Evolutionary conservation across 2,797 vertebrate genomes (phyloP).

Genomic region (Artibeus lituratus): DNA sequence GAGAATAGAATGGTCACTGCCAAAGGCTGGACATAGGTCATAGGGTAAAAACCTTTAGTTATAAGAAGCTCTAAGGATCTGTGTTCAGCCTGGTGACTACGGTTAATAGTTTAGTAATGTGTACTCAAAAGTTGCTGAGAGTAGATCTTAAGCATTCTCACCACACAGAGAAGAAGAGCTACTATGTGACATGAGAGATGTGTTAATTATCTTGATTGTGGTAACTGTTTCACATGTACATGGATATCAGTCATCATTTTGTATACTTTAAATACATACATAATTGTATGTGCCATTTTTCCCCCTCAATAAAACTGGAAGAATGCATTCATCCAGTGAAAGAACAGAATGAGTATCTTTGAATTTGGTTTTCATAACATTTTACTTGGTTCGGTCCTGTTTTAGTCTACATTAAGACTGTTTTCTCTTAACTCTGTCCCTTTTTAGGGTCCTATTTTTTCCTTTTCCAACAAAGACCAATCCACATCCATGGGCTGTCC

Average conservation of each 20-base stretch:
- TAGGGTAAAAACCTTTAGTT: neutral
- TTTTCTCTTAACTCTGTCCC: neutral
- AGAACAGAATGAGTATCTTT: neutral
- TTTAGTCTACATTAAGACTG: neutral
- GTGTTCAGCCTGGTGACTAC: neutral
- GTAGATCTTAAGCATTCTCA: neutral
- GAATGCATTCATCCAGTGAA: neutral
- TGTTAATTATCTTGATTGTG: neutral
- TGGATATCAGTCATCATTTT: neutral
- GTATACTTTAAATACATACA: neutral
- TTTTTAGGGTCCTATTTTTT: neutral
- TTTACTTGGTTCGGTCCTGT: neutral
- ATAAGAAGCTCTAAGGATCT: neutral
- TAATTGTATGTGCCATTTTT: neutral
- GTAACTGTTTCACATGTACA: neutral
- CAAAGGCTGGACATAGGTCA: neutral
- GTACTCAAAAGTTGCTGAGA: neutral
- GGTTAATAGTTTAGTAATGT: neutral
- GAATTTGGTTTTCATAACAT: neutral
- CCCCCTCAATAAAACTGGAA: neutral
- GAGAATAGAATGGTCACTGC: neutral
- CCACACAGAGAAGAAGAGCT: neutral
- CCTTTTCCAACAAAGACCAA: neutral
- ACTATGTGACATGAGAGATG: neutral
- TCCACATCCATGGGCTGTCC: neutral